Evolutionary conservation across 2,797 vertebrate species (phyloP).

Genomic region (Australoheros facetus): DNA sequence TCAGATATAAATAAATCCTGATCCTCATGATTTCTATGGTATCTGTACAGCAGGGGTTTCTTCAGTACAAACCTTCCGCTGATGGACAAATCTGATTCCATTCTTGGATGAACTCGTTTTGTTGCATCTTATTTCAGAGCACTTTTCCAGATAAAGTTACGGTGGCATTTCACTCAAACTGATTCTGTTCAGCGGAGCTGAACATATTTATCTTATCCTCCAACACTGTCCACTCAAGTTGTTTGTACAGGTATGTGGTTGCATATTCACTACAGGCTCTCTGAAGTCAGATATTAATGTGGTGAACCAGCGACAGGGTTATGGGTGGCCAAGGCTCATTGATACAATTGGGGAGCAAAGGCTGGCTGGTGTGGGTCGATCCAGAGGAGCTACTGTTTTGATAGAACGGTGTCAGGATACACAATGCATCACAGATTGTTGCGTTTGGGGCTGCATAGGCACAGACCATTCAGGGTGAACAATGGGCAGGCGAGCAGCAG

Average conservation of each 20-base stretch:
- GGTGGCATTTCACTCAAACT: neutral
- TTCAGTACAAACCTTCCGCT: neutral
- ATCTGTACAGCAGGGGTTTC: neutral
- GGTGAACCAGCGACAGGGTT: no score
- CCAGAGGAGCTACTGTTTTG: no score
- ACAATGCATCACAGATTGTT: no score
- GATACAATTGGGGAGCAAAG: no score
- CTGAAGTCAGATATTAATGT: neutral
- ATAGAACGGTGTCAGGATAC: no score
- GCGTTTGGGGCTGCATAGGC: no score
- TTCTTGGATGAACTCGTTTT: slow-evolving; percentile 1
- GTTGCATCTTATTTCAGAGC: neutral
- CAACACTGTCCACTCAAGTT: neutral
- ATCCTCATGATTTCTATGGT: neutral
- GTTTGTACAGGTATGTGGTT: neutral
- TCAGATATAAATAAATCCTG: no score
- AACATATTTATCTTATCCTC: neutral
- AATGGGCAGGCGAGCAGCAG: no score
- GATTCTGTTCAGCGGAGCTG: neutral
- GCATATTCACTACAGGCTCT: neutral
- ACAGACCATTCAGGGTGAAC: no score
- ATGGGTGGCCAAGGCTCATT: no score
- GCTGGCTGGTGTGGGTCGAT: no score
- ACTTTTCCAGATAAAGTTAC: neutral
- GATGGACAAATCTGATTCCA: slow-evolving; percentile 3